Evolutionary conservation across 2,888 invertebrate genomes (phyloP).

Genomic region (Mellilla xanthometata): DNA sequence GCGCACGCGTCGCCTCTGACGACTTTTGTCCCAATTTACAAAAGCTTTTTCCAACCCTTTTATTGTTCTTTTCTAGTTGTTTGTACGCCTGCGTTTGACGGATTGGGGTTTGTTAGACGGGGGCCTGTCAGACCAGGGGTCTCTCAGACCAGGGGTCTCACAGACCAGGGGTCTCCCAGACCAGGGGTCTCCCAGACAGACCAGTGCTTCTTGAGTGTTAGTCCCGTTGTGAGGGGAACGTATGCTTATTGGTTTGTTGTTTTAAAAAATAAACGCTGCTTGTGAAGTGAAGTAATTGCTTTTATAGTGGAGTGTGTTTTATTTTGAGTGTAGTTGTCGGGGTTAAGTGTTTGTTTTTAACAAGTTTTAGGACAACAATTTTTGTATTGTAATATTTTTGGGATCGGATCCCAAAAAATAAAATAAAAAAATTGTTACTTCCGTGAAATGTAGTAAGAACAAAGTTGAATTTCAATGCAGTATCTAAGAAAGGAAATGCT

Average conservation of each 20-base stretch:
- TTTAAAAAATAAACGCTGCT: conserved; percentile 17
- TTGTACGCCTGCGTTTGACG: conserved; percentile 14
- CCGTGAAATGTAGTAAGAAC: too few relatives aligned
- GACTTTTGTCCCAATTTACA: conserved; percentile 13
- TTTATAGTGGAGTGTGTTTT: conserved; percentile 1
- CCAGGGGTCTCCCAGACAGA: not conserved
- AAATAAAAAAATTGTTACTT: too few relatives aligned
- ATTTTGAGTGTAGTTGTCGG: not conserved
- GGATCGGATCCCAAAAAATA: too few relatives aligned
- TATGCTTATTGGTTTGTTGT: conserved; percentile 29
- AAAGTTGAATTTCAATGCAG: too few relatives aligned
- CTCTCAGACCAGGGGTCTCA: not conserved
- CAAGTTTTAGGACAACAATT: too few relatives aligned
- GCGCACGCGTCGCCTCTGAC: conserved; percentile 24
- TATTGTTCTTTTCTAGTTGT: conserved; percentile 25
- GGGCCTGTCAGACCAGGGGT: not conserved
- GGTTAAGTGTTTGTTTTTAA: too few relatives aligned
- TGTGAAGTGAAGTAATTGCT: conserved; percentile 14
- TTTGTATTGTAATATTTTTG: too few relatives aligned
- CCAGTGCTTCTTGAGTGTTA: conserved; percentile 10
- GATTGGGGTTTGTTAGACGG: not conserved
- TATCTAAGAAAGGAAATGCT: too few relatives aligned
- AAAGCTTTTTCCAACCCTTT: conserved; percentile 13
- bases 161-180: conserved; percentile 1
- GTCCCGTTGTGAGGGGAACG: conserved; percentile 6